These are phyloP conservation scores for Hypsibius dujardini DNA, from an alignment of 1,140 invertebrate species.

Conservation along the genomic window DNA sequence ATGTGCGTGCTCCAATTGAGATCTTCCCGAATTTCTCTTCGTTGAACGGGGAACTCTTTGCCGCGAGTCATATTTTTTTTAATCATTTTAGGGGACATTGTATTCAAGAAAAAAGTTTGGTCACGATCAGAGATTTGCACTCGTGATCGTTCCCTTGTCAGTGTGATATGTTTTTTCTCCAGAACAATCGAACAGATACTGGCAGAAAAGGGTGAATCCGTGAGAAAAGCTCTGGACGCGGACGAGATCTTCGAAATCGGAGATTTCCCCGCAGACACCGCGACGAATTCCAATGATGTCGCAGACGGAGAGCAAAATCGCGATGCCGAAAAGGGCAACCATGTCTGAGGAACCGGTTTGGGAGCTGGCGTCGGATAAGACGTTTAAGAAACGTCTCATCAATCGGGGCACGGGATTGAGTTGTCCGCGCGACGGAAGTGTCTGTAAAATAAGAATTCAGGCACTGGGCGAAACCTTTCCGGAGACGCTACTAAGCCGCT, in stretches of 20 bases:
- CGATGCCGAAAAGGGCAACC: background rate
- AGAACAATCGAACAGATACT: constrained; percentile 67
- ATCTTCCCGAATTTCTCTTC: too few relatives aligned
- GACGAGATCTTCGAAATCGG: constrained; percentile 14
- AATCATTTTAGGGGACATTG: too few relatives aligned
- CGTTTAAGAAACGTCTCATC: background rate
- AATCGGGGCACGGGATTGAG: background rate
- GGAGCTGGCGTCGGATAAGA: constrained; percentile 12
- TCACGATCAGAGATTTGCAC: too few relatives aligned
- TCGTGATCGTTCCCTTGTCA: too few relatives aligned
- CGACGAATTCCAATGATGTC: background rate
- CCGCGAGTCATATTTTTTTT: too few relatives aligned
- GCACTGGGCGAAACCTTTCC: background rate
- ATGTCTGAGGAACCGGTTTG: background rate
- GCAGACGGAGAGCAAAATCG: background rate
- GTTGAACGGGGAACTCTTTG: too few relatives aligned
- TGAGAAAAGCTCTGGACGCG: constrained; percentile 34
- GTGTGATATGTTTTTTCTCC: constrained; percentile 20
- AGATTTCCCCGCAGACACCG: background rate
- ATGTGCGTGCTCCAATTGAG: too few relatives aligned
- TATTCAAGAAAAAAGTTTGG: too few relatives aligned
- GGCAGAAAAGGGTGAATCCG: constrained; percentile 58
- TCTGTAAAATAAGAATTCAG: background rate
- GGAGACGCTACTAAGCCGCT: background rate
- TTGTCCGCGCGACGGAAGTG: constrained; percentile 15